These are phyloP conservation scores for Aegotheles bennettii DNA, from an alignment of 2,113 vertebrate genomes.

Conservation along the genomic window DNA sequence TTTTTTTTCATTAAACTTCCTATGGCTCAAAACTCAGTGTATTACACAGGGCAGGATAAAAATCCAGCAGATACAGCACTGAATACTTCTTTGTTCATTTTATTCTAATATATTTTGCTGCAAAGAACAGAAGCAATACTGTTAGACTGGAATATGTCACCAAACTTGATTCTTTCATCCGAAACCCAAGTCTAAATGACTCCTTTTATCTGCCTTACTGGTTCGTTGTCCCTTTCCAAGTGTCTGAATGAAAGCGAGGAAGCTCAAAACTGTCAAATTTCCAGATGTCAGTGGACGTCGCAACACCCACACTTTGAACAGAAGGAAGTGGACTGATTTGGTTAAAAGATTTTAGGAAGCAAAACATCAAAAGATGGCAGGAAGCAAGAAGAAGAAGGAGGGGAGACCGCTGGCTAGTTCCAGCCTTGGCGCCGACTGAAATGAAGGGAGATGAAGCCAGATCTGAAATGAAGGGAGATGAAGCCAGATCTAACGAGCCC, in stretches of 20 bases:
- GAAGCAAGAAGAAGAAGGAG: not conserved
- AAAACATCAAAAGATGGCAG: not conserved
- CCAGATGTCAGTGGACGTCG: conserved; percentile 58
- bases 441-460: not conserved
- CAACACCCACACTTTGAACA: conserved; percentile 64
- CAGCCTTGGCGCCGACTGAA: not conserved
- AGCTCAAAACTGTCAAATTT: conserved; percentile 64
- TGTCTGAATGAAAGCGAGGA: conserved; percentile 4
- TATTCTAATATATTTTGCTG: conserved; percentile 34
- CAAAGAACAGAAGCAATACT: conserved; percentile 55
- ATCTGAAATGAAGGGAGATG: not conserved
- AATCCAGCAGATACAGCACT: not conserved
- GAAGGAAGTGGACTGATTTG: conserved; percentile 40
- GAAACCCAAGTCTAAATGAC: conserved; percentile 60
- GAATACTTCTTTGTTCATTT: conserved; percentile 51
- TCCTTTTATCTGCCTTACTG: conserved; percentile 71
- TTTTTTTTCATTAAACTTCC: conserved; percentile 13
- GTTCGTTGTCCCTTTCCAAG: conserved; percentile 1
- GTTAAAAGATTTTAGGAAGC: not conserved
- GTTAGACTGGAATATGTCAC: conserved; percentile 56
- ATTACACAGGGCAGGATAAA: not conserved
- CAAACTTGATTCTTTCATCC: conserved; percentile 59
- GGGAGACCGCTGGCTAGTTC: not conserved
- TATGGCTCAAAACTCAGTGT: not conserved
- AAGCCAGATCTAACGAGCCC: not conserved